These are phyloP conservation scores for Stegana nigrithorax DNA, from an alignment of 2,888 invertebrate species.

Conservation along the genomic window DNA sequence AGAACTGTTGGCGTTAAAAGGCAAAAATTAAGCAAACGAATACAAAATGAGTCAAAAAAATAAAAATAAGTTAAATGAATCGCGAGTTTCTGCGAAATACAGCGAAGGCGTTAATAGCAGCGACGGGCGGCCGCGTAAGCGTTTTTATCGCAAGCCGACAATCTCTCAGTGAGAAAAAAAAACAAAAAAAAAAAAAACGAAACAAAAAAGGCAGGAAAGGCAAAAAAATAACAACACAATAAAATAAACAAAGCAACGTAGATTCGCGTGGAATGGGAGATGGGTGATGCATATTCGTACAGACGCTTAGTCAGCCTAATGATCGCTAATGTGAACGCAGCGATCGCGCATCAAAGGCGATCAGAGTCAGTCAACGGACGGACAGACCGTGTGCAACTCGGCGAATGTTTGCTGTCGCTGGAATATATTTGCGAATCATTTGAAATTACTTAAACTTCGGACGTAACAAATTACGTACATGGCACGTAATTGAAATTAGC, in stretches of 20 bases:
- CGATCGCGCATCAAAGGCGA: too few relatives aligned
- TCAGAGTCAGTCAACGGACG: too few relatives aligned
- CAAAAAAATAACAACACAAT: neutral
- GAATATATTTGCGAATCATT: neutral
- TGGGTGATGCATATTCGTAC: too few relatives aligned
- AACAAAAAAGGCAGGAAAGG: neutral
- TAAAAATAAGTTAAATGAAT: neutral
- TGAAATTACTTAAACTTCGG: constrained; percentile 7
- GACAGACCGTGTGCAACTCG: too few relatives aligned
- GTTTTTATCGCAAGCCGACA: constrained; percentile 8
- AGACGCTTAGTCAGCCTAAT: neutral
- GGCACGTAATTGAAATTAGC: constrained; percentile 14
- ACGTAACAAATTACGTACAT: constrained; percentile 16
- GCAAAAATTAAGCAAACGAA: too few relatives aligned
- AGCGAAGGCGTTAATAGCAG: constrained; percentile 10
- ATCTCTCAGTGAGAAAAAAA: neutral
- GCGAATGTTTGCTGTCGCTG: neutral
- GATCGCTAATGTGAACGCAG: neutral
- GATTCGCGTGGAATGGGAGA: too few relatives aligned
- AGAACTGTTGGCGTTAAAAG: neutral
- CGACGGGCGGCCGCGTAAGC: neutral
- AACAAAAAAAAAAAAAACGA: neutral
- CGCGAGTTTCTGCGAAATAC: neutral
- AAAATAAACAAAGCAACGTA: too few relatives aligned
- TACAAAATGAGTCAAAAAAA: neutral